Conservation (phyloP, 2,888 invertebrate genomes). For the Eudemis profundana region DNA sequence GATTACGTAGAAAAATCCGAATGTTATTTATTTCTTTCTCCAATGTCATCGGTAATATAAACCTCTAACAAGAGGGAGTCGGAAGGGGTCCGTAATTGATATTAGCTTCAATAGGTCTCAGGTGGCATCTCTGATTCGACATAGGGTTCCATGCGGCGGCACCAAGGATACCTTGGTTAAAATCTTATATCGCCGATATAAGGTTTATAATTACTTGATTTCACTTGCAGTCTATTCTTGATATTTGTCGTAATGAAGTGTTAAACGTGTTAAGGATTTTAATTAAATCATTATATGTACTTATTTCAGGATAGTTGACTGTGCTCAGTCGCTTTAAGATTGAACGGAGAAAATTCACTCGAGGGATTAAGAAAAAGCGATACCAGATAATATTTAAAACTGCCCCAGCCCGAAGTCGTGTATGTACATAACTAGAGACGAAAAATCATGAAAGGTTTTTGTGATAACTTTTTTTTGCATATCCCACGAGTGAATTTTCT, state of each 20-base stretch:
- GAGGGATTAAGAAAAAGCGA: too few species aligned
- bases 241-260: slow-evolving; percentile 12
- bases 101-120: slow-evolving; percentile 42
- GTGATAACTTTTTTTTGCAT: too few species aligned
- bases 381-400: too few species aligned
- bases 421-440: too few species aligned
- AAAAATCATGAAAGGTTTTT: too few species aligned
- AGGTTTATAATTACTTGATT: slow-evolving; percentile 9
- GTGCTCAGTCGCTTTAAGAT: slow-evolving; percentile 10
- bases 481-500: background rate
- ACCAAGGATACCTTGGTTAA: background rate
- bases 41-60: slow-evolving; percentile 19
- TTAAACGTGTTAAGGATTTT: slow-evolving; percentile 21
- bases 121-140: slow-evolving; percentile 34
- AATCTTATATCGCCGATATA: background rate
- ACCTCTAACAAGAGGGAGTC: slow-evolving; percentile 16
- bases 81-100: slow-evolving; percentile 36
- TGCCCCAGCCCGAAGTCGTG: too few species aligned
- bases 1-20: background rate
- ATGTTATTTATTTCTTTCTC: slow-evolving; percentile 21
- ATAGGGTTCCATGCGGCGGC: slow-evolving; percentile 18
- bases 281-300: slow-evolving; percentile 6
- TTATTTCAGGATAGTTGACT: slow-evolving; percentile 13
- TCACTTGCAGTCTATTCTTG: background rate
- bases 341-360: background rate